Conservation (phyloP, 2,888 invertebrate genomes). For the Caenorhabditis sp. region DNA sequence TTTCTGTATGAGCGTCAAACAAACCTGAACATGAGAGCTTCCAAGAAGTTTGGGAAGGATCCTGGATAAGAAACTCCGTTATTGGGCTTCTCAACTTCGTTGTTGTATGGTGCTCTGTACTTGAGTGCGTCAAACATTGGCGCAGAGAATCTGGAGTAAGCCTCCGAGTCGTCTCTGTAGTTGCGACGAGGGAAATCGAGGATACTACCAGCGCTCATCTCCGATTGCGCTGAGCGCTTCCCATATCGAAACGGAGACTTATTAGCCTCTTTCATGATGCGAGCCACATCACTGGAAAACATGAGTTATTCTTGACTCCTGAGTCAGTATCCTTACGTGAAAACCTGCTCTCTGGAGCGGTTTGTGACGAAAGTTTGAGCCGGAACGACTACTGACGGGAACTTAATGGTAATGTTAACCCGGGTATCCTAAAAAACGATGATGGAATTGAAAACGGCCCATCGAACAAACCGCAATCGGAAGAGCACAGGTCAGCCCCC, state of each 20-base stretch:
- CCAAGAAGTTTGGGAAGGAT: neutral
- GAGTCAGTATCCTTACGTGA: neutral
- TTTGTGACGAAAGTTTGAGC: neutral
- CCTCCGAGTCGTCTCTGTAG: neutral
- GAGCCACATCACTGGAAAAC: constrained; percentile 5
- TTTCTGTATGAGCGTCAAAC: neutral
- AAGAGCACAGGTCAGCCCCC: neutral
- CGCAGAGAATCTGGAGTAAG: neutral
- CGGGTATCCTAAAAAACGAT: too few species aligned
- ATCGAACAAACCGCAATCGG: constrained; percentile 9
- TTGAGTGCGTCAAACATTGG: neutral
- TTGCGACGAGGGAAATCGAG: neutral
- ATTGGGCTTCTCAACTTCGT: neutral
- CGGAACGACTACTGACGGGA: neutral
- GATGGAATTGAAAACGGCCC: too few species aligned
- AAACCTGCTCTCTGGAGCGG: neutral
- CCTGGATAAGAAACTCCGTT: too few species aligned
- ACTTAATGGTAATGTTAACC: neutral
- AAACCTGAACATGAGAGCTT: neutral
- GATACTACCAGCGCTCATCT: neutral
- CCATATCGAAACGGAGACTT: constrained; percentile 28
- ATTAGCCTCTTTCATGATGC: constrained; percentile 5
- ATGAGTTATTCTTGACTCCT: neutral
- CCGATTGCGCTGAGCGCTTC: neutral
- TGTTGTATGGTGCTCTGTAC: neutral